phyloP scores from a whole-genome alignment of 1,140 invertebrate species.

The Portunus trituberculatus region DNA sequence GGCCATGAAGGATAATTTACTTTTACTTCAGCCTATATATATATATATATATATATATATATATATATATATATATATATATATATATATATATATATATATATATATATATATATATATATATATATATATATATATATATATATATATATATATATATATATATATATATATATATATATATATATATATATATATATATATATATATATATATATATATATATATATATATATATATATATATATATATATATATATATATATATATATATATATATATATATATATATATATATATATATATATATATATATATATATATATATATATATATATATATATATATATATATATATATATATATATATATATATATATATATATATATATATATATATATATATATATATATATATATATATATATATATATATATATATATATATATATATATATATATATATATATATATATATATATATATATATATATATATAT shows the following conservation, averaged over 20 bases:
- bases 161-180: constrained; percentile 26
- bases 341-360: constrained; percentile 26
- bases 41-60: constrained; percentile 50
- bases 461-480: constrained; percentile 42
- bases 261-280: constrained; percentile 26
- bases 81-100: constrained; percentile 45
- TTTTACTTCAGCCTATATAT: too few species aligned
- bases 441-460: neutral
- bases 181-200: constrained; percentile 26
- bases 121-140: neutral
- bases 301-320: constrained; percentile 26
- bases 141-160: constrained; percentile 14
- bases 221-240: constrained; percentile 26
- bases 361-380: constrained; percentile 26
- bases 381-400: neutral
- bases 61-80: constrained; percentile 49
- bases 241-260: constrained; percentile 26
- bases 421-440: neutral
- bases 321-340: constrained; percentile 26
- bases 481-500: constrained; percentile 53
- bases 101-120: constrained; percentile 8
- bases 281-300: constrained; percentile 26
- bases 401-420: neutral
- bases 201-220: constrained; percentile 26
- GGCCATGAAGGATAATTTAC: too few species aligned